phyloP scores from a whole-genome alignment of 1,140 invertebrate species.

The Saxidomus purpurata region DNA sequence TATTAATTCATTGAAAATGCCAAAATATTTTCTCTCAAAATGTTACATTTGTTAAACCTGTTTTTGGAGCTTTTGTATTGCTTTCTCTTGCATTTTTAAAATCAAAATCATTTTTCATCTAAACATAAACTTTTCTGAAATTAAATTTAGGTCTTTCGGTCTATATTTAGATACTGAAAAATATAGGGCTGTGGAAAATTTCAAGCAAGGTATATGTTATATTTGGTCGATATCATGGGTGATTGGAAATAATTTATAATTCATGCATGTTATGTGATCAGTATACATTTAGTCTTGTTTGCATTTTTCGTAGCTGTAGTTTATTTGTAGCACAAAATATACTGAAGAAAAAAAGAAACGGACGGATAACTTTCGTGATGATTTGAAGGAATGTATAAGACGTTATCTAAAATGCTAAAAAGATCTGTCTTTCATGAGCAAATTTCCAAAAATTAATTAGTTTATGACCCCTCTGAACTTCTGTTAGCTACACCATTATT shows the following conservation, averaged over 20 bases:
- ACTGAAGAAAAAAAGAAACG: too few species aligned
- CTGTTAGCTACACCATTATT: neutral
- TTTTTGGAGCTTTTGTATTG: too few species aligned
- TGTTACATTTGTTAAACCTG: too few species aligned
- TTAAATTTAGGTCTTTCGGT: neutral
- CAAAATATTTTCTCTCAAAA: too few species aligned
- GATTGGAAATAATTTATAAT: neutral
- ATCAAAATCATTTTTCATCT: neutral
- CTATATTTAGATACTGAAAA: neutral
- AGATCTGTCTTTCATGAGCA: neutral
- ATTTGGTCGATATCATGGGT: constrained; percentile 14
- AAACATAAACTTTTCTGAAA: neutral
- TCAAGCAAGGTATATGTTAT: neutral
- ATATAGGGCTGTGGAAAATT: neutral
- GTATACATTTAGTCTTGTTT: neutral
- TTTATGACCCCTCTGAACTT: neutral
- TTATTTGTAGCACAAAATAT: too few species aligned
- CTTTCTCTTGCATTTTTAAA: too few species aligned
- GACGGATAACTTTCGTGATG: too few species aligned
- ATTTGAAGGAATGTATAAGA: too few species aligned
- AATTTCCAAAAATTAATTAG: neutral
- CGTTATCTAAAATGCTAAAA: too few species aligned
- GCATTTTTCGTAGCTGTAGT: neutral
- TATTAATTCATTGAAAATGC: too few species aligned
- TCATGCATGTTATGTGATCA: constrained; percentile 18